Evolutionary conservation across 2,888 invertebrate species (phyloP), one percentile per base, ranked within the genome.

Genomic region (Asteroscopus sphinx): DNA sequence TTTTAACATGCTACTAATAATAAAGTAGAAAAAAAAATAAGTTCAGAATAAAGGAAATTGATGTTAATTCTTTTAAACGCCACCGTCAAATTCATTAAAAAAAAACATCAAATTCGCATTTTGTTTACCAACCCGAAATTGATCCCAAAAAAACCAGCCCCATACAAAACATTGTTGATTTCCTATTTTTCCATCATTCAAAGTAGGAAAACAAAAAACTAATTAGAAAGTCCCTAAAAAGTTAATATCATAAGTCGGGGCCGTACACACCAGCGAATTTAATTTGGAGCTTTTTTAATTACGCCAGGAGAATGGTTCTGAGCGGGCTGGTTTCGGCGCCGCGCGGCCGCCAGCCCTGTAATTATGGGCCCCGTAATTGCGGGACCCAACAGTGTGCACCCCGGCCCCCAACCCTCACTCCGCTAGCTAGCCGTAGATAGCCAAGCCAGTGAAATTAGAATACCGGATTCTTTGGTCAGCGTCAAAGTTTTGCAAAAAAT

Each of bases 261-360:
- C 82, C 82, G 88, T 87, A 88, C 85, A 91, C 90, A 92, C 91
- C 88, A 92, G 94, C 93, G 91, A 94, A 94, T 94, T 93, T 93
- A 92, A 94, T 94, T 93, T 93, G 89, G 93, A 93, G 88, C 90
- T 89, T 93, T 94, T 93, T 94, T 94, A 94, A 94, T 94, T 94
- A 93, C 87, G 91, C 86, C 89, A 83, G 90, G 87, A 90, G 91
- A 90, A 89, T 90, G 86, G 87, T 87, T 83, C 85, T 79, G 83
- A 83, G 83, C 86, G 86, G 85, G 86, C 86, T 87, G 87, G 90
- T 90, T 87, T 92, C 89, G 93, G 92, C 92, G 92, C 91, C 90
- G 89, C 85, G 88, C 91, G 89, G 86, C 80, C 77, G 85, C 85
- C 80, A 83, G 92, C 93, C 93, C 94, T 94, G 91, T 94, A 94